phyloP scores from a whole-genome alignment of 2,888 invertebrate species.

The Drosophila nigricruria region DNA sequence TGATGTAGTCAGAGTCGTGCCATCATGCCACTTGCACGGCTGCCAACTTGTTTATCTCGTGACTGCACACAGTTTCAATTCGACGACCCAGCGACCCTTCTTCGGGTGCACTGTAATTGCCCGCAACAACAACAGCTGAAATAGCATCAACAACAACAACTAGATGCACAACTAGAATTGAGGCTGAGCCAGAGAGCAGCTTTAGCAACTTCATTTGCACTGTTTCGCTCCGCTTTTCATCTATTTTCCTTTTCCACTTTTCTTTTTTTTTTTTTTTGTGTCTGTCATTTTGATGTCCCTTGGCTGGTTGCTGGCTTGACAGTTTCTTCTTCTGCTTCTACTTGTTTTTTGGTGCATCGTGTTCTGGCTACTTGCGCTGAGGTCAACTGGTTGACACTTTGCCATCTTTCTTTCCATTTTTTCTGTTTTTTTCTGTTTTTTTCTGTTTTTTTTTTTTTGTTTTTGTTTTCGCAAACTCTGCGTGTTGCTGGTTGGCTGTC shows the following conservation, averaged over 20 bases:
- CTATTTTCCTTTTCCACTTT: constrained; percentile 2
- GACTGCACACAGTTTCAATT: constrained; percentile 68
- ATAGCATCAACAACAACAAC: constrained; percentile 34
- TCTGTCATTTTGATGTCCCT: constrained; percentile 65
- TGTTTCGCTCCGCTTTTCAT: constrained; percentile 34
- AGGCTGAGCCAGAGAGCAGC: constrained; percentile 55
- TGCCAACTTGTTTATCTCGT: constrained; percentile 78
- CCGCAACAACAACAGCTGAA: constrained; percentile 32
- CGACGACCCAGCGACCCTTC: constrained; percentile 62
- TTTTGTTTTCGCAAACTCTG: constrained; percentile 30
- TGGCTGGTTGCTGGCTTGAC: constrained; percentile 31
- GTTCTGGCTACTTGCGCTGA: constrained; percentile 63
- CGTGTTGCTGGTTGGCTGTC: constrained; percentile 24
- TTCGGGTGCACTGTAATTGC: constrained; percentile 55
- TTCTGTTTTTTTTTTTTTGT: constrained; percentile 1
- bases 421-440: neutral
- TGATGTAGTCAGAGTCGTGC: constrained; percentile 26
- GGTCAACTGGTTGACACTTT: constrained; percentile 77
- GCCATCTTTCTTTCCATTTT: constrained; percentile 7
- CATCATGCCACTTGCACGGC: constrained; percentile 66
- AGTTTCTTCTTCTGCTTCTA: constrained; percentile 27
- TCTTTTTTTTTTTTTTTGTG: constrained; percentile 9
- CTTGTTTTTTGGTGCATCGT: constrained; percentile 25
- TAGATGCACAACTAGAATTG: constrained; percentile 34
- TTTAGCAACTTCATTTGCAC: constrained; percentile 76